These are phyloP conservation scores for Sinopyrophorus schimmeli DNA, from an alignment of 2,888 invertebrate species.

Conservation along the genomic window DNA sequence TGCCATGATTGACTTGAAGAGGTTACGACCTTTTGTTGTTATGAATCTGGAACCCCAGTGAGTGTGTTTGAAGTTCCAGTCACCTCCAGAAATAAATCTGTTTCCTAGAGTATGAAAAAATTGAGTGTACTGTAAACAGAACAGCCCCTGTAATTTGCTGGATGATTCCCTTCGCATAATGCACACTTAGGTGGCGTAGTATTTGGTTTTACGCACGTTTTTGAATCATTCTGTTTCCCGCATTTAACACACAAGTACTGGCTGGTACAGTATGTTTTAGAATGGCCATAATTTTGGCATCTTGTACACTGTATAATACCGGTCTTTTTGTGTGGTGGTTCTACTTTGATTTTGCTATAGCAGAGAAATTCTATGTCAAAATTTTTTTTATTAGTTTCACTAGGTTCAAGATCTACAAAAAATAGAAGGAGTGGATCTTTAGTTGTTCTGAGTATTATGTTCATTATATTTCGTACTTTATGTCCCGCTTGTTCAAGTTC, in stretches of 20 bases:
- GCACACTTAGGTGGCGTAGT: conserved; percentile 20
- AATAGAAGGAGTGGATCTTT: conserved; percentile 6
- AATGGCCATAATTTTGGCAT: conserved; percentile 33
- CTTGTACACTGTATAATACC: conserved; percentile 25
- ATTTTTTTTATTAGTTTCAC: conserved; percentile 14
- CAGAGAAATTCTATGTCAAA: conserved; percentile 11
- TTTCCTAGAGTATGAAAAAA: no score
- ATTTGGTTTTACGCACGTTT: conserved; percentile 11
- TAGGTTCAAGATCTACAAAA: conserved; percentile 15
- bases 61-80: no score
- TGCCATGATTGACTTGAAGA: no score
- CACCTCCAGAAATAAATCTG: no score
- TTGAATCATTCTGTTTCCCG: conserved; percentile 12
- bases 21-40: no score
- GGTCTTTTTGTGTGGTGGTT: conserved; percentile 15
- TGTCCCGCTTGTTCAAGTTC: conserved; percentile 15
- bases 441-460: conserved; percentile 4
- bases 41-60: no score
- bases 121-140: no score
- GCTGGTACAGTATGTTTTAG: conserved; percentile 22
- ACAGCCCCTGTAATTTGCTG: conserved; percentile 23
- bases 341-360: conserved; percentile 12
- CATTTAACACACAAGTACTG: conserved; percentile 25
- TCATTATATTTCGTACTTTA: conserved; percentile 27
- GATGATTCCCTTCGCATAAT: conserved; percentile 20